Percentiles rank a stretch among this genome's conserved stretches.
These are phyloP conservation scores for Colaptes auratus DNA, from an alignment of 2,113 vertebrate species.

Conservation along the genomic window DNA sequence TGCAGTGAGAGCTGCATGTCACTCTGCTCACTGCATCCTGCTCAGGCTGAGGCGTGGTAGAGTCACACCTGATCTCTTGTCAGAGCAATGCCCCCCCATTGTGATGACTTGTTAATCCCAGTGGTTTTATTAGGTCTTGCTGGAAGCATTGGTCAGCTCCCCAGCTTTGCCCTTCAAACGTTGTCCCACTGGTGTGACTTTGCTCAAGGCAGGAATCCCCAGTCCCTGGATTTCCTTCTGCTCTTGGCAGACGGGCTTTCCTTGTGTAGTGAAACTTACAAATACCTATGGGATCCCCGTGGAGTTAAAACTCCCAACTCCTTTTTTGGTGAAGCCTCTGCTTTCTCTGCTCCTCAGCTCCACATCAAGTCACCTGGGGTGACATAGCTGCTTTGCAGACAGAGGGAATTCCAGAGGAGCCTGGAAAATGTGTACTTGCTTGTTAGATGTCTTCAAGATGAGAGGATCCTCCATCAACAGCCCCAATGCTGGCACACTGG, in stretches of 20 bases:
- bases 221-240: neutral
- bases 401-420: neutral
- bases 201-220: neutral
- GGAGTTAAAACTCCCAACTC: neutral
- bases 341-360: neutral
- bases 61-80: neutral
- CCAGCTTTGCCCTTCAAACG: neutral
- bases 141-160: neutral
- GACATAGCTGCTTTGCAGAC: neutral
- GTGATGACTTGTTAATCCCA: neutral
- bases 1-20: neutral
- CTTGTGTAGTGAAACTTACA: neutral
- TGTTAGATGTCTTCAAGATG: neutral
- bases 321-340: neutral
- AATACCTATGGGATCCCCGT: neutral
- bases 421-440: neutral
- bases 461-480: neutral
- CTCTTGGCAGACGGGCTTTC: neutral
- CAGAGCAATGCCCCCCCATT: neutral
- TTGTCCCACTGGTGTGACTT: neutral
- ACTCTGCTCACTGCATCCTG: neutral
- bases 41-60: neutral
- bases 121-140: neutral
- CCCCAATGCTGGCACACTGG: neutral
- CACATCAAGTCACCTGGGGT: accelerated